Base-by-base conservation (phyloP, 2,797 vertebrate genomes). In the Macropodus opercularis region DNA sequence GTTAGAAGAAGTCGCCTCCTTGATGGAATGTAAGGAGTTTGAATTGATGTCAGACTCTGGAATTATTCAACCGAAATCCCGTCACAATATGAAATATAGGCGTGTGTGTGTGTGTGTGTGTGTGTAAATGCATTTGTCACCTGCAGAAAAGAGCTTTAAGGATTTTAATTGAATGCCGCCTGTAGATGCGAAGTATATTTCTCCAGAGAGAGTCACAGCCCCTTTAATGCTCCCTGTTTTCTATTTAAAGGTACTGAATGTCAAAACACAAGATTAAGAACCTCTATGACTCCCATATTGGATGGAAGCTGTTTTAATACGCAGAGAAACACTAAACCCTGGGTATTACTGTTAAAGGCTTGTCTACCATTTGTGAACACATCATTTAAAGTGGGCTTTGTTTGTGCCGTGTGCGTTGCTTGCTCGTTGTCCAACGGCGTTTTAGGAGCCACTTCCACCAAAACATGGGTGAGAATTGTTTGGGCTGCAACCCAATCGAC, bases 101-200 rank as follows among this genome's bases (percentile, higher is more conserved):
- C n/a, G n/a, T n/a, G n/a, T 46, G 60, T 70, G 51, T n/a, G 4
- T 52, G 54, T 47, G 31, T 43, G 9, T 8, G 34, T 15, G 27
- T 8, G 60, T 1, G n/a, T 23, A 8, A 41, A 44, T 70, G 77
- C 63, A 70, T 70, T 75, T 71, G 55, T 75, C 64, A 69, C 64
- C 64, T 47, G 61, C 52, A 66, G 43, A 70, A n/a, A 70, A 63
- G 60, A 63, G 76, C 71, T 81, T 79, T 72, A 79, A 69, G 55
- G 75, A 65, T 77, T 83, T 79, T 75, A 81, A 78, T 79, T 80
- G 73, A 81, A 79, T 2, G 17, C 61, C 21, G 54, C 63, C 59
- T 61, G 60, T 66, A 72, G 68, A 79, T 79, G 72, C 72, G 75
- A 76, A 71, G 49, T 71, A 48, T 70, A 57, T 81, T 83, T 55